Evolutionary conservation across 2,113 vertebrate genomes (phyloP), one percentile per base, ranked within the genome.

Genomic region (Lophura nycthemera): DNA sequence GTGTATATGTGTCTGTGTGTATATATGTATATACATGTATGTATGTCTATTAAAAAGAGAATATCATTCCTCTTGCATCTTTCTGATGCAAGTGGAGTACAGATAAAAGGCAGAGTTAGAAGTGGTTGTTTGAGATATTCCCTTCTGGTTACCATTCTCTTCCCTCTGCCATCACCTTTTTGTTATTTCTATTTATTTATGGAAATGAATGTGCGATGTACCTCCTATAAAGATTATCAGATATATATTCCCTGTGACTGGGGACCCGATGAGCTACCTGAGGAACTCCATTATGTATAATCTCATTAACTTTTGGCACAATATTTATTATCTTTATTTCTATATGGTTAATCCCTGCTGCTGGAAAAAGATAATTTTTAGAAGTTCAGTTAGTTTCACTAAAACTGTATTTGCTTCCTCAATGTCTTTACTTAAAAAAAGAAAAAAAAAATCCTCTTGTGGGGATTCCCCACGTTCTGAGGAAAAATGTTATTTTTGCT

Each of bases 181-280:
- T 96, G 77, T 81, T 91, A 59, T 88, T 95, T 94, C 96, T 90
- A 96, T 96, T 91, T 96, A 89, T 94, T 95, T 95, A 89, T 91
- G 65, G 57, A 94, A 86, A 88, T 88, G 13, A 80, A 61, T 79
- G 40, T 92, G 69, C 85, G 42, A 89, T 91, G 7, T 89, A 75
- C 86, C 40, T 77, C 38, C 72, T 82, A 12, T 54, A 94, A 90
- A 85, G 93, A 63, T 86, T 86, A 34, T 40, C 70, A 67, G 16
- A 60, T 91, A 66, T 20, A 54, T 91, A 69, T 67, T 85, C 56
- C 83, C 77, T 71, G 25, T 61, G 69, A 32, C 45, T 84, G 73
- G 87, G 86, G 66, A 93, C 66, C 34, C 74, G 24, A 70, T 93
- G 66, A 91, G 80, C 66, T 95, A 88, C 73, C 76, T 73, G 88